Evolutionary conservation across 2,113 vertebrate species (phyloP).

Genomic region (Pseudopodoces humilis): DNA sequence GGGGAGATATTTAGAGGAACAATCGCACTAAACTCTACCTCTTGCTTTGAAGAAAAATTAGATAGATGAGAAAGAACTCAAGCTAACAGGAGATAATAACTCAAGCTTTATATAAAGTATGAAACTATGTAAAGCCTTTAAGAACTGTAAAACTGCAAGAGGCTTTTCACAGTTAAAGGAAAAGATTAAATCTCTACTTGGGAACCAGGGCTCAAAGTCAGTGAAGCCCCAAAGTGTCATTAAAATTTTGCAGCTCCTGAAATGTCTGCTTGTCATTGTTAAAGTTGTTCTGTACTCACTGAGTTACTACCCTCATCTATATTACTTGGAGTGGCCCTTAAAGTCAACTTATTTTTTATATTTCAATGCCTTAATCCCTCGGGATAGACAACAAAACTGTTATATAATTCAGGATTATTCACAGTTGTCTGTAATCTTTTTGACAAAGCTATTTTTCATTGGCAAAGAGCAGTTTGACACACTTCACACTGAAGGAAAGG

Average conservation of each 20-base stretch:
- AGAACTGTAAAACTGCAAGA: constrained; percentile 11
- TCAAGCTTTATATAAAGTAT: neutral
- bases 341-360: neutral
- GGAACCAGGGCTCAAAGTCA: neutral
- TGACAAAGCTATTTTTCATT: neutral
- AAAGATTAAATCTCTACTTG: neutral
- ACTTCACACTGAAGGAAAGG: neutral
- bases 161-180: neutral
- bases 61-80: neutral
- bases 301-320: neutral
- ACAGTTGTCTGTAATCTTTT: neutral
- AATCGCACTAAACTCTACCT: constrained; percentile 26
- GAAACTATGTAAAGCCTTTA: neutral
- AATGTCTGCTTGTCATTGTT: neutral
- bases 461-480: neutral
- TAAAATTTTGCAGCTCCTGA: neutral
- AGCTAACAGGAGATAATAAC: constrained; percentile 1
- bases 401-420: neutral
- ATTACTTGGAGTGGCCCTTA: neutral
- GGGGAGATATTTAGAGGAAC: constrained; percentile 44
- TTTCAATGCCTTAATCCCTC: neutral
- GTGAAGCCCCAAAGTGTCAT: neutral
- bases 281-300: neutral
- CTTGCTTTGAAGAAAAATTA: constrained; percentile 33
- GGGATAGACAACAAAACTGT: neutral